Percentiles rank a stretch among this genome's conserved stretches.
These are phyloP conservation scores for Craseonycteris thonglongyai DNA, from an alignment of 2,113 vertebrate species.

Conservation along the genomic window DNA sequence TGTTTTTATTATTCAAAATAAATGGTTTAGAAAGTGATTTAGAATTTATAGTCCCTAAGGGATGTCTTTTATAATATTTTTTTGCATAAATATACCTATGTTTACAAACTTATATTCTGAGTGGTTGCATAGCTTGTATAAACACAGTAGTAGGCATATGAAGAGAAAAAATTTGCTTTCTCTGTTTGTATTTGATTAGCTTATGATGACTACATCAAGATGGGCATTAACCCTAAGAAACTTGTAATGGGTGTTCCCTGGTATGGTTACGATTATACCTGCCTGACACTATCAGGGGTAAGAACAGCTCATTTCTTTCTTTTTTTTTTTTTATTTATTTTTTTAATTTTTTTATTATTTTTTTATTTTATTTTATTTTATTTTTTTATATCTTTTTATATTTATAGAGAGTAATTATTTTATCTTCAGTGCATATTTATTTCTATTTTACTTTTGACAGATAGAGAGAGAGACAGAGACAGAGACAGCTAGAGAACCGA, in stretches of 20 bases:
- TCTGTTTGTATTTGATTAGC: constrained; percentile 76
- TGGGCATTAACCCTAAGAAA: constrained; percentile 89
- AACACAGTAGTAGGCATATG: constrained; percentile 1
- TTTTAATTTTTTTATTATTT: not conserved
- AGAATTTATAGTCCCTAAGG: constrained; percentile 1
- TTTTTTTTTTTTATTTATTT: not conserved
- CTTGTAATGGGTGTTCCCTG: constrained; percentile 97
- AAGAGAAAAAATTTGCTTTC: constrained; percentile 8
- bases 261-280: constrained; percentile 97
- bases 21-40: not conserved
- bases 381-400: too few relatives aligned
- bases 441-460: too few relatives aligned
- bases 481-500: too few relatives aligned
- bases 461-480: too few relatives aligned
- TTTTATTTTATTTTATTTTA: too few relatives aligned
- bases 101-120: not conserved
- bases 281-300: constrained; percentile 87
- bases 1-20: not conserved
- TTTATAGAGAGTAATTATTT: too few relatives aligned
- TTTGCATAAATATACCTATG: not conserved
- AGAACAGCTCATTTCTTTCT: constrained; percentile 35
- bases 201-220: constrained; percentile 86
- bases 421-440: too few relatives aligned
- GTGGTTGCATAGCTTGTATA: not conserved
- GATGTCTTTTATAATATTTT: constrained; percentile 1